Conservation (phyloP, 1,140 invertebrate genomes). For the Geopemphigus sp. region DNA sequence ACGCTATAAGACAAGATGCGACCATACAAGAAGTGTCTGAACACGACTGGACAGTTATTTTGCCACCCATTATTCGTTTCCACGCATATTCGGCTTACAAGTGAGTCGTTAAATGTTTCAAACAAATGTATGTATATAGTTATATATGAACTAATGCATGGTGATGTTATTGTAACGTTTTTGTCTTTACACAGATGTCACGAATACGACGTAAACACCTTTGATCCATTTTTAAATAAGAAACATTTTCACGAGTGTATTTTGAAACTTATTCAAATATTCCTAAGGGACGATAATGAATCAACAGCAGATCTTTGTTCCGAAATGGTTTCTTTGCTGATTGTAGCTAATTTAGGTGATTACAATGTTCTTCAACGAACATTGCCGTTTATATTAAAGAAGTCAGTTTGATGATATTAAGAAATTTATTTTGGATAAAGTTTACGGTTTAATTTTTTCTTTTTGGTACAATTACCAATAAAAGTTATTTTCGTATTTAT, state of each 20-base stretch:
- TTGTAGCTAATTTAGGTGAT: constrained; percentile 35
- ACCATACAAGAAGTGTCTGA: constrained; percentile 66
- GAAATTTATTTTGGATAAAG: neutral
- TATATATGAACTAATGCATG: neutral
- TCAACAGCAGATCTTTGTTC: constrained; percentile 16
- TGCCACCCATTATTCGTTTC: constrained; percentile 69
- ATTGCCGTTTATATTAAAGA: constrained; percentile 26
- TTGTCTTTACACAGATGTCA: constrained; percentile 37
- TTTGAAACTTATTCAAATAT: constrained; percentile 30
- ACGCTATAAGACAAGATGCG: constrained; percentile 72
- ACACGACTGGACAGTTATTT: constrained; percentile 59
- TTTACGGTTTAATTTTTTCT: neutral
- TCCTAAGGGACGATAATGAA: neutral
- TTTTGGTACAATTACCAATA: too few relatives aligned
- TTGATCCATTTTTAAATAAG: constrained; percentile 41
- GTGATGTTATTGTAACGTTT: neutral
- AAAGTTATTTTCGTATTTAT: too few relatives aligned
- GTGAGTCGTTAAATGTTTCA: constrained; percentile 32
- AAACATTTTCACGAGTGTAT: constrained; percentile 40
- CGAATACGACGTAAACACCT: constrained; percentile 26
- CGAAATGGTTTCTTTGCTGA: constrained; percentile 29
- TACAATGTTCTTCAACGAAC: constrained; percentile 17
- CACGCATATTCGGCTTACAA: constrained; percentile 65
- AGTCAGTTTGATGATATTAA: constrained; percentile 17
- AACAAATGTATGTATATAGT: neutral